Base-by-base conservation (phyloP, 2,888 invertebrate genomes). In the Ethmia dodecea region DNA sequence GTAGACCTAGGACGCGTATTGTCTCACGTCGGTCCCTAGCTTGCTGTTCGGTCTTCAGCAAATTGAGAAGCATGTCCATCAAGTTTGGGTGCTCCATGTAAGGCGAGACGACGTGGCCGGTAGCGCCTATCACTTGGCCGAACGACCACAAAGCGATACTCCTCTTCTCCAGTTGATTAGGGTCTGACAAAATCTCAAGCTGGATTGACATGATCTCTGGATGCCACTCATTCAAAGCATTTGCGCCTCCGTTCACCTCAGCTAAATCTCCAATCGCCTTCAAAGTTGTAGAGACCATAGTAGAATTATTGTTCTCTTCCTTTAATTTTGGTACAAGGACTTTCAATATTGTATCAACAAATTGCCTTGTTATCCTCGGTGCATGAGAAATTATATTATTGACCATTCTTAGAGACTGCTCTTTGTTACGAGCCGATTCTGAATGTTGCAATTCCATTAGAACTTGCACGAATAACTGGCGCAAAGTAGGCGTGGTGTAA, bases 121-220 rank as follows among this genome's bases (percentile, higher is more conserved):
- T 98, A 18, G 97, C 97, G 50, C 97, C 96, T 1, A 99, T 94
- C 25, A 99, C 86, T 77, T 98, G 97, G 0, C 98, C 98, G 35
- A 99, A 89, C 0, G 98, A 96, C 94, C 98, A 97, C 2, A 99
- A 84, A 0, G 98, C 95, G 4, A 97, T 95, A 48, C 97, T 97
- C 41, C 98, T 88, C 72, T 98, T 98, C 56, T 97, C 96, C 0
- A 94, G 91, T 28, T 96, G 96, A 40, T 97, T 96, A 0, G 97
- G 93, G 74, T 99, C 99, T 10, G 95, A 94, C 31, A 99, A 86
- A 91, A 98, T 96, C 55, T 97, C 96, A 5, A 99, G 81, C 30
- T 99, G 88, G 47, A 98, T 94, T 0, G 93, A 91, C 50, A 98
- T 89, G 5, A 99, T 75, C 58, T 98, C 95, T 36, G 94, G 92